phyloP scores from a whole-genome alignment of 2,113 vertebrate genomes.

The Eudyptes chrysolophus region DNA sequence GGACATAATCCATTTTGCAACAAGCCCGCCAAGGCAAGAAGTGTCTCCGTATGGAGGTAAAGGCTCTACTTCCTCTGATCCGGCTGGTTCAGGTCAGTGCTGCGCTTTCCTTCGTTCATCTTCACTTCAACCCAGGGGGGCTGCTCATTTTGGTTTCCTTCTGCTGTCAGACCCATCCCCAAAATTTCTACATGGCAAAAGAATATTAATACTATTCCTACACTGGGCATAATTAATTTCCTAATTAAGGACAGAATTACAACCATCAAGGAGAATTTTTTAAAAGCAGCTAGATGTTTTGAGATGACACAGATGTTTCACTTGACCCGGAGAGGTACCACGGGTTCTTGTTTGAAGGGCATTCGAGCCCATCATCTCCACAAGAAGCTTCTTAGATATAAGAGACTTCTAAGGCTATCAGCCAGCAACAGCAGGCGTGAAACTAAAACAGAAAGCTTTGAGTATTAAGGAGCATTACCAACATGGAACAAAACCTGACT shows the following conservation, averaged over 20 bases:
- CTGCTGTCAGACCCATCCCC: background rate
- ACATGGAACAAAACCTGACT: background rate
- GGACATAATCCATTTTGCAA: background rate
- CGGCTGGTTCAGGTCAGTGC: background rate
- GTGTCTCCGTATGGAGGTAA: background rate
- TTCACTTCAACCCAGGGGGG: background rate
- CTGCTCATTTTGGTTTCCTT: background rate
- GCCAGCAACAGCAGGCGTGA: background rate
- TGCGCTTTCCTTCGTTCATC: fast-evolving
- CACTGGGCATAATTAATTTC: background rate
- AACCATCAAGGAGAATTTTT: background rate
- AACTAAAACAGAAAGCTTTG: background rate
- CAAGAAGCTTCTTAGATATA: background rate
- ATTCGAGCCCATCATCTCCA: background rate
- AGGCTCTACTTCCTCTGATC: background rate
- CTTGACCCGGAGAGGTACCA: background rate
- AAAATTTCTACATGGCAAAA: background rate
- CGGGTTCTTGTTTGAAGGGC: background rate
- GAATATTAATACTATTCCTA: background rate
- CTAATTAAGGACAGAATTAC: background rate
- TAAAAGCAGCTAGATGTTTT: background rate
- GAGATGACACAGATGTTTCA: background rate
- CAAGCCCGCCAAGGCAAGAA: background rate
- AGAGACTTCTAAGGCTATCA: background rate
- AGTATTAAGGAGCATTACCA: background rate